Evolutionary conservation across 2,888 invertebrate genomes (phyloP).

Genomic region (Drepana falcataria): DNA sequence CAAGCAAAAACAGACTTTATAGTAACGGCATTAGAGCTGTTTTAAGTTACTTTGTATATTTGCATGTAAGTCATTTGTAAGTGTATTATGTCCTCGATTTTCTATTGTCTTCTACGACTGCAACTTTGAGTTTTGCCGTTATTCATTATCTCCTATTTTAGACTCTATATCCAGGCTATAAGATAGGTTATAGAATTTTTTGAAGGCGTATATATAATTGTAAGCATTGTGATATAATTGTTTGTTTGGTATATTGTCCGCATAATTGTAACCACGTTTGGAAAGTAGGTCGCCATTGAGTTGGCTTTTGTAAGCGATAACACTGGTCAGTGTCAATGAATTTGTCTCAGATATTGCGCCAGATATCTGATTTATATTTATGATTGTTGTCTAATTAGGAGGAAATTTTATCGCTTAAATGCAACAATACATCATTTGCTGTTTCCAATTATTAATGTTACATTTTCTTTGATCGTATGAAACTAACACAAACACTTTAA

Average conservation of each 20-base stretch:
- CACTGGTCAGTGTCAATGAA: slow-evolving; percentile 71
- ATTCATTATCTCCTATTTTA: slow-evolving; percentile 21
- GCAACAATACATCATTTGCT: too few species aligned
- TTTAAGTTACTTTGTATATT: slow-evolving; percentile 10
- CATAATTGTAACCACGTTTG: slow-evolving; percentile 57
- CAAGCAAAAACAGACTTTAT: slow-evolving; percentile 23
- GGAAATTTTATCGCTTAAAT: background rate
- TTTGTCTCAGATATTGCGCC: slow-evolving; percentile 63
- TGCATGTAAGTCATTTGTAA: slow-evolving; percentile 25
- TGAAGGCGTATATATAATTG: slow-evolving; percentile 13
- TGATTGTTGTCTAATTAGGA: background rate
- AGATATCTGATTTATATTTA: slow-evolving; percentile 13
- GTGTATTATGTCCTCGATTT: slow-evolving; percentile 43
- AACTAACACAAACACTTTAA: too few species aligned
- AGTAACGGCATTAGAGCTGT: slow-evolving; percentile 5
- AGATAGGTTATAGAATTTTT: slow-evolving; percentile 10
- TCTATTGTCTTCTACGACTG: slow-evolving; percentile 45
- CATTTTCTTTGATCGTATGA: too few species aligned
- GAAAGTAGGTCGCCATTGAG: slow-evolving; percentile 76
- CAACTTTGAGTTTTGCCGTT: slow-evolving; percentile 13
- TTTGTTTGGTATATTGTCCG: slow-evolving; percentile 56
- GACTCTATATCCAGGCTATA: slow-evolving; percentile 28
- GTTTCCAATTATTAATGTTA: too few species aligned
- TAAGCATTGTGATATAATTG: slow-evolving; percentile 48
- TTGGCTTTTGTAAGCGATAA: slow-evolving; percentile 66